Percentiles rank a stretch among this genome's conserved stretches.
These are phyloP conservation scores for Caradrina clavipalpis DNA, from an alignment of 2,888 invertebrate genomes.

Conservation along the genomic window DNA sequence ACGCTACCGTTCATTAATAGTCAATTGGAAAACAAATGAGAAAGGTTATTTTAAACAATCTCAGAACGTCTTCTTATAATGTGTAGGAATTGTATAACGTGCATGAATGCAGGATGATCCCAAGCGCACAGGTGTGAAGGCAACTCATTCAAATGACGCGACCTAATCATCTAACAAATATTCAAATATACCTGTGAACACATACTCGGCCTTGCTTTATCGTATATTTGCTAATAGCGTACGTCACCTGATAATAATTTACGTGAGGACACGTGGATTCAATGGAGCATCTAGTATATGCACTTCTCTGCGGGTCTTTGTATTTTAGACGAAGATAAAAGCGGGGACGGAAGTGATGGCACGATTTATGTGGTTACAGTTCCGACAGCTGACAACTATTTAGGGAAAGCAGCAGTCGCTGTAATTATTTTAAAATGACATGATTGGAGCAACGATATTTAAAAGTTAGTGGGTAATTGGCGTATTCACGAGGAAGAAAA, in stretches of 20 bases:
- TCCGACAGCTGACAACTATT: conserved; percentile 21
- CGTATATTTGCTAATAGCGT: conserved; percentile 69
- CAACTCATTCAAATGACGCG: conserved; percentile 1
- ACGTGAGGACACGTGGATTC: conserved; percentile 20
- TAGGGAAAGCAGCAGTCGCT: background rate
- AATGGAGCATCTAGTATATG: conserved; percentile 6
- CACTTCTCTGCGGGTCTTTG: conserved; percentile 9
- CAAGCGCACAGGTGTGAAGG: conserved; percentile 8
- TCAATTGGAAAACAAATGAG: too few relatives aligned
- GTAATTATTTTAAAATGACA: background rate
- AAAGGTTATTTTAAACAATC: background rate
- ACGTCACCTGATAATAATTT: conserved; percentile 62
- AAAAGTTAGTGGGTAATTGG: background rate
- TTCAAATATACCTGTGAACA: conserved; percentile 35
- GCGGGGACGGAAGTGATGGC: conserved; percentile 23
- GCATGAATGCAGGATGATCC: background rate
- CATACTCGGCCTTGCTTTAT: conserved; percentile 70
- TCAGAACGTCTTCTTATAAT: background rate
- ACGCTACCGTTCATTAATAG: too few relatives aligned
- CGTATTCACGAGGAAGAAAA: background rate
- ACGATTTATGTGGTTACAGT: conserved; percentile 30
- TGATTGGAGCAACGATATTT: background rate
- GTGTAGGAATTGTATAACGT: background rate
- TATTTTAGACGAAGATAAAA: conserved; percentile 35
- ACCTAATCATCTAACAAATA: conserved; percentile 22